A percentile compares a stretch with the other conserved stretches of the same genome.
phyloP scores from a whole-genome alignment of 2,113 vertebrate genomes.

The Erythrocercus mccallii region DNA sequence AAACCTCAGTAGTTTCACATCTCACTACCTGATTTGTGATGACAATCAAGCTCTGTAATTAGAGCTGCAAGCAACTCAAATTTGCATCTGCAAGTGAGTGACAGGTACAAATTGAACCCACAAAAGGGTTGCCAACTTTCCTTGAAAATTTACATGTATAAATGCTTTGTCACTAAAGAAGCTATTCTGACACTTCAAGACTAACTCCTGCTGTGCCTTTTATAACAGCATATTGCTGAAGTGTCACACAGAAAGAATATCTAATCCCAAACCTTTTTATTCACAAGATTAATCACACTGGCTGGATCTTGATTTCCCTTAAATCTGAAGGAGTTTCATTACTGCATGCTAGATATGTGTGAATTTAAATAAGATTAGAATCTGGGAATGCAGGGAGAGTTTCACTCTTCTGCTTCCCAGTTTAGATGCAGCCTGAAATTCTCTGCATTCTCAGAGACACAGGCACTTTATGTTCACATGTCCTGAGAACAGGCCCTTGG shows the following conservation, averaged over 20 bases:
- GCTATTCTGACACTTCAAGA: conserved; percentile 39
- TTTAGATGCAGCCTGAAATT: neutral
- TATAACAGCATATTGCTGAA: conserved; percentile 29
- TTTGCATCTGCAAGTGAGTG: conserved; percentile 38
- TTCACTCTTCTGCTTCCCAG: neutral
- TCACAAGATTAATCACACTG: conserved; percentile 34
- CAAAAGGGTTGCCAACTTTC: conserved; percentile 44
- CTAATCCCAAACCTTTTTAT: conserved; percentile 42
- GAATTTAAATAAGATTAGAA: conserved; percentile 24
- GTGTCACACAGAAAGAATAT: conserved; percentile 23
- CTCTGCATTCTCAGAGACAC: neutral
- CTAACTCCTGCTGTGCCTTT: conserved; percentile 35
- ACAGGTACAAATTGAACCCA: conserved; percentile 52
- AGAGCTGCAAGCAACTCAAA: conserved; percentile 42
- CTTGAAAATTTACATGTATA: conserved; percentile 48
- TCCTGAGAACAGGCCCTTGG: neutral
- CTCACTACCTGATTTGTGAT: conserved; percentile 43
- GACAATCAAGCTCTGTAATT: conserved; percentile 52
- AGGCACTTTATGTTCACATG: neutral
- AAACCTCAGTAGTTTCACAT: conserved; percentile 6
- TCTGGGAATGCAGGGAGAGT: neutral
- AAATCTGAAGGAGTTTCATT: conserved; percentile 33
- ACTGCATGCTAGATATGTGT: neutral
- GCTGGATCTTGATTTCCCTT: conserved; percentile 24
- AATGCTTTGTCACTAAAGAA: conserved; percentile 50